Conservation (phyloP, 2,888 invertebrate species). For the Diachrysia chrysitis region DNA sequence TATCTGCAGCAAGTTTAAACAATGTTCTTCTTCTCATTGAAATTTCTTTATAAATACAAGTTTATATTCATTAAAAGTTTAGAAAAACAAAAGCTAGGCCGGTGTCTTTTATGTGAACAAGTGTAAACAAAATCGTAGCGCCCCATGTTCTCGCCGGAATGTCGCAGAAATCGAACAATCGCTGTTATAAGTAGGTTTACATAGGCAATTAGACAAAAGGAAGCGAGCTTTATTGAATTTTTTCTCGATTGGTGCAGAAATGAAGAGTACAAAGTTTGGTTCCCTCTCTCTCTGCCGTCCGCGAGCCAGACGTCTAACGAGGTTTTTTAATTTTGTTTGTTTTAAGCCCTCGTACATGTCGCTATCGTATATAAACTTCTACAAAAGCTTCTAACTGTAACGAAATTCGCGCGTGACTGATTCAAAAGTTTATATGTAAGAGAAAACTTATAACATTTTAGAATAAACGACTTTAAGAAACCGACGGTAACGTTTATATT, state of each 20-base stretch:
- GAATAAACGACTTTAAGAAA: conserved; percentile 64
- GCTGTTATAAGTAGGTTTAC: conserved; percentile 78
- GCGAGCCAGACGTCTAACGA: conserved; percentile 71
- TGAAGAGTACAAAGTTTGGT: conserved; percentile 81
- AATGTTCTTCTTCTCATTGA: not conserved
- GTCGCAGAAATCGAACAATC: conserved; percentile 75
- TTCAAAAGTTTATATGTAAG: conserved; percentile 71
- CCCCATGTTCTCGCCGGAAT: conserved; percentile 66
- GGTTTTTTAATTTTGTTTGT: conserved; percentile 79
- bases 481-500: conserved; percentile 65
- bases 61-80: conserved; percentile 21
- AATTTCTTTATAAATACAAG: conserved; percentile 15
- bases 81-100: conserved; percentile 34
- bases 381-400: conserved; percentile 61
- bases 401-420: conserved; percentile 66
- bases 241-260: conserved; percentile 86
- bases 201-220: conserved; percentile 87
- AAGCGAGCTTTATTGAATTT: conserved; percentile 87
- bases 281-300: conserved; percentile 80
- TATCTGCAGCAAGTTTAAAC: conserved; percentile 10
- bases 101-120: conserved; percentile 40
- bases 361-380: conserved; percentile 52
- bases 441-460: conserved; percentile 41
- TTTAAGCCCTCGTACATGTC: conserved; percentile 59
- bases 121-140: conserved; percentile 56